phyloP scores from a whole-genome alignment of 2,888 invertebrate species.

The Caenorhabditis zanzibari region DNA sequence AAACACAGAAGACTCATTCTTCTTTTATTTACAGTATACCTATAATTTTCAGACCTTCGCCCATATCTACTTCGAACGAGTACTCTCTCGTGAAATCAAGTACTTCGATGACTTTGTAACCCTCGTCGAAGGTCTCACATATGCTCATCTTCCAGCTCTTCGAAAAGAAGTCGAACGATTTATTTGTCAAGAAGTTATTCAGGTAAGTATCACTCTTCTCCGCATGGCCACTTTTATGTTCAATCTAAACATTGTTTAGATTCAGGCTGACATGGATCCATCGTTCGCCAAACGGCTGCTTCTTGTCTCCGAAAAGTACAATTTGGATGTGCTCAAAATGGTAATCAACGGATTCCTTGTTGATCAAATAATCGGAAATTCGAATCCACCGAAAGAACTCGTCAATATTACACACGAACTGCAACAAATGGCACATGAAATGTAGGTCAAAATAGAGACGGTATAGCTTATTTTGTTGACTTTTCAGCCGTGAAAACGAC shows the following conservation, averaged over 20 bases:
- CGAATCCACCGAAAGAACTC: constrained; percentile 72
- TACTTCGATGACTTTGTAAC: constrained; percentile 80
- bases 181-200: constrained; percentile 80
- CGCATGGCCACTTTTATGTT: not conserved
- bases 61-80: constrained; percentile 80
- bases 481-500: constrained; percentile 62
- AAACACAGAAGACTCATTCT: constrained; percentile 7
- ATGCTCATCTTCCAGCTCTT: constrained; percentile 79
- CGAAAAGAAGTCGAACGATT: constrained; percentile 80
- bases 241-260: constrained; percentile 19
- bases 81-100: constrained; percentile 76
- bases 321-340: constrained; percentile 80
- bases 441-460: constrained; percentile 36
- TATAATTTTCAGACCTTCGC: constrained; percentile 77
- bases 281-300: constrained; percentile 80
- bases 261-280: constrained; percentile 77
- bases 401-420: constrained; percentile 73
- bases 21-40: not conserved
- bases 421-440: constrained; percentile 70
- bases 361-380: constrained; percentile 71
- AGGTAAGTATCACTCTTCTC: constrained; percentile 61
- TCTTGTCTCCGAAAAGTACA: constrained; percentile 79
- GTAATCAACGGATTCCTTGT: constrained; percentile 74
- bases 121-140: constrained; percentile 78
- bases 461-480: not conserved